phyloP scores from a whole-genome alignment of 2,113 vertebrate genomes.

The Gallinago paraguaiae region DNA sequence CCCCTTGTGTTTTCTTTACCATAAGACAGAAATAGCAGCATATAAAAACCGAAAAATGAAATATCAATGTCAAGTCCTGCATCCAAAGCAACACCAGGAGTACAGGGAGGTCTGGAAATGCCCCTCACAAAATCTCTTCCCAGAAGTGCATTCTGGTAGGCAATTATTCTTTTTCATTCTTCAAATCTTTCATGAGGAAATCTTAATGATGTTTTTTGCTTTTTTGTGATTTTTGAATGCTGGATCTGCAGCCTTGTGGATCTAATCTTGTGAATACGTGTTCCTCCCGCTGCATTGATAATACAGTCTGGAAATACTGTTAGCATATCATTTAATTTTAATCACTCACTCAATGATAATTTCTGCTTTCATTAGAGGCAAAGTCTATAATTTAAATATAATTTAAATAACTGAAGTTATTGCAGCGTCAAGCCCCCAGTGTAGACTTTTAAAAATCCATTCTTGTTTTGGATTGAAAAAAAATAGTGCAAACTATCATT shows the following conservation, averaged over 20 bases:
- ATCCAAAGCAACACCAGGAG: neutral
- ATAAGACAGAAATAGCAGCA: neutral
- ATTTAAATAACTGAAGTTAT: neutral
- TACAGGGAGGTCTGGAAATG: neutral
- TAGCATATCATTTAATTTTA: slow-evolving; percentile 14
- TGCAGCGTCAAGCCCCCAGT: neutral
- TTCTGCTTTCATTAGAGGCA: neutral
- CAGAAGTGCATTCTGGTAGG: neutral
- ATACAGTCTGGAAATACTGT: neutral
- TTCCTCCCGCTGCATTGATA: neutral
- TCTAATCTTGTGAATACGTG: neutral
- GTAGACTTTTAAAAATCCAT: neutral
- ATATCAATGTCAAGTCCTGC: neutral
- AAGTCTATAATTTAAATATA: neutral
- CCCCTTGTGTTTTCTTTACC: neutral
- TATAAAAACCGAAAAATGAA: neutral
- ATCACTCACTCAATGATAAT: slow-evolving; percentile 11
- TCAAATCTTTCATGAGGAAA: neutral
- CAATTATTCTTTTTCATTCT: neutral
- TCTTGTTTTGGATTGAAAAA: neutral
- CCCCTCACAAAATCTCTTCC: neutral
- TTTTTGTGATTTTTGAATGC: neutral
- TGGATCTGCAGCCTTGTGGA: neutral
- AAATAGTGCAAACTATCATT: neutral
- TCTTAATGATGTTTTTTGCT: neutral